These are phyloP conservation scores for Scolanthus callimorphus DNA, from an alignment of 92 coral and sea anemone genomes.

Conservation along the genomic window DNA sequence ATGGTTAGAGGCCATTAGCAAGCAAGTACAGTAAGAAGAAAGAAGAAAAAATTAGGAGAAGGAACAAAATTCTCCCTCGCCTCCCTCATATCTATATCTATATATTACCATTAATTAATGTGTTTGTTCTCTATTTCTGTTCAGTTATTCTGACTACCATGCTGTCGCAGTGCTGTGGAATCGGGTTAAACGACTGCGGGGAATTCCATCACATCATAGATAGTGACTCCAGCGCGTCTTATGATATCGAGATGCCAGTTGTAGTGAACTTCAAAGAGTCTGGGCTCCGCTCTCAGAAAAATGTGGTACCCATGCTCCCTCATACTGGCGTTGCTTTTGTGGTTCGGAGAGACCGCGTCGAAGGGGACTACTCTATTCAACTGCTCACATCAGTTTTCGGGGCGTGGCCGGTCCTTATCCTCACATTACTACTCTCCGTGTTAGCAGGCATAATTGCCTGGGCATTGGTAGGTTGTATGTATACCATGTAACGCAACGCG, in stretches of 20 bases:
- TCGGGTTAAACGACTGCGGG: constrained; percentile 12
- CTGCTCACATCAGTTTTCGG: constrained; percentile 57
- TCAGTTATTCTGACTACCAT: constrained; percentile 28
- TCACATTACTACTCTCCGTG: constrained; percentile 71
- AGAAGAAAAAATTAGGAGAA: no score
- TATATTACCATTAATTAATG: no score
- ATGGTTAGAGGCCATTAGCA: no score
- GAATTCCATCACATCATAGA: constrained; percentile 8
- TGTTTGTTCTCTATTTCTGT: no score
- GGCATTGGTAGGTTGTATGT: constrained; percentile 83
- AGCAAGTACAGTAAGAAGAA: no score
- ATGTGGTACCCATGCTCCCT: constrained; percentile 60
- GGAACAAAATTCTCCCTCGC: no score
- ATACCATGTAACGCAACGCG: neutral
- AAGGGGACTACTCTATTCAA: constrained; percentile 42
- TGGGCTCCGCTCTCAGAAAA: constrained; percentile 23
- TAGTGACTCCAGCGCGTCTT: neutral
- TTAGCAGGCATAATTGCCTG: constrained; percentile 83
- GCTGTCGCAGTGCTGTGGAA: constrained; percentile 43
- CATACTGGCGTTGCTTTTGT: constrained; percentile 64
- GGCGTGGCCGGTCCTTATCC: constrained; percentile 90
- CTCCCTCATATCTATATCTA: no score
- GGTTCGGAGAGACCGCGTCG: constrained; percentile 39
- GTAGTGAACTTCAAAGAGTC: constrained; percentile 44
- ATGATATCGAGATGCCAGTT: constrained; percentile 43